Percentiles rank a stretch among this genome's conserved stretches.
phyloP scores from a whole-genome alignment of 2,888 invertebrate species.

The Plebejus melissa region DNA sequence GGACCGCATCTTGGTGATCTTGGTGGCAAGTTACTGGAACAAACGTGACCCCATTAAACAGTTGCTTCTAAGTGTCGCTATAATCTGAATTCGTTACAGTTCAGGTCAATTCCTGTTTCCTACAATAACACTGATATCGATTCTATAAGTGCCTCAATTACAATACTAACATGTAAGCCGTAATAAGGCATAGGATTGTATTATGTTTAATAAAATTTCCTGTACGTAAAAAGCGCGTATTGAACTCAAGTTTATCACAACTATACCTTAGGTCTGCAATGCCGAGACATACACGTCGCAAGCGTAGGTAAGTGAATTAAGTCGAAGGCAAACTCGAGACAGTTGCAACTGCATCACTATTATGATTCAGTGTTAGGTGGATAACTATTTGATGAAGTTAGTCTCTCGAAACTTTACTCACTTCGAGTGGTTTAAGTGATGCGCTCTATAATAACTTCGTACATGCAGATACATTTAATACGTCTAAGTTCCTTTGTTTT shows the following conservation, averaged over 20 bases:
- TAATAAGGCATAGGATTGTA: neutral
- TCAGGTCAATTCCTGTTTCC: neutral
- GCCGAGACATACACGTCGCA: neutral
- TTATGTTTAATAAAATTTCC: neutral
- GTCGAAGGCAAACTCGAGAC: neutral
- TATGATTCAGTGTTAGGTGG: neutral
- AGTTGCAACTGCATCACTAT: neutral
- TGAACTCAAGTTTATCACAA: neutral
- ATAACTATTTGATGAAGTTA: conserved; percentile 6
- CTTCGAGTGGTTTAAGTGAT: neutral
- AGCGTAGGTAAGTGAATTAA: conserved; percentile 1
- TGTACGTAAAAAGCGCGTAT: neutral
- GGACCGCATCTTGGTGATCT: conserved; percentile 95
- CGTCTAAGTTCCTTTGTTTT: neutral
- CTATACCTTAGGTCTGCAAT: neutral
- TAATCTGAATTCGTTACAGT: neutral
- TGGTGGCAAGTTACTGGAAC: conserved; percentile 84
- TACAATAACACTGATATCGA: neutral
- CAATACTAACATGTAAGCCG: neutral
- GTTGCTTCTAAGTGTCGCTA: neutral
- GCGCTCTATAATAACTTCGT: neutral
- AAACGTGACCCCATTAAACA: neutral
- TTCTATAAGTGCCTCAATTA: neutral
- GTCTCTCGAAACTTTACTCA: neutral
- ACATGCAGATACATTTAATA: neutral